A percentile compares a stretch with the other conserved stretches of the same genome.
Conservation (phyloP, 1,140 invertebrate species). For the Pseudoatta argentina region DNA sequence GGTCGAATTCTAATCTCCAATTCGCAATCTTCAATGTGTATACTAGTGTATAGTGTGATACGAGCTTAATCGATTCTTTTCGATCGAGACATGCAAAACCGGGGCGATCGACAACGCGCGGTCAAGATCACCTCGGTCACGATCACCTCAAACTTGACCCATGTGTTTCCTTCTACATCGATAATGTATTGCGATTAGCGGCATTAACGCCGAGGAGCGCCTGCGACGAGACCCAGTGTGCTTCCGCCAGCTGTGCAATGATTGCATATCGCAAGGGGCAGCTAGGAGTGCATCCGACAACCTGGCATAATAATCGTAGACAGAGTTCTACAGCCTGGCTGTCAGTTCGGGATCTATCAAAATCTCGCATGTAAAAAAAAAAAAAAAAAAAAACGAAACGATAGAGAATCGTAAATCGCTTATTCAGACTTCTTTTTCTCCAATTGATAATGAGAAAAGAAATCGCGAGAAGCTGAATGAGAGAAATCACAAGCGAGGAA, state of each 20-base stretch:
- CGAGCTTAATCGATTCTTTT: neutral
- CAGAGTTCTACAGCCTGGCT: neutral
- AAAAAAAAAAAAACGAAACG: neutral
- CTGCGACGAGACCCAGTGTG: neutral
- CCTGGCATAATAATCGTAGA: neutral
- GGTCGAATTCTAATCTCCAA: neutral
- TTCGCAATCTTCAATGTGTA: neutral
- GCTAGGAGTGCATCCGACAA: neutral
- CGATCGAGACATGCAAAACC: neutral
- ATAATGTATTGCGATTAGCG: constrained; percentile 39
- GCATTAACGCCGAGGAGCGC: constrained; percentile 14
- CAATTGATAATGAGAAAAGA: constrained; percentile 18
- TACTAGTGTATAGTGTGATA: neutral
- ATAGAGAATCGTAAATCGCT: constrained; percentile 1
- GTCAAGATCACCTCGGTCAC: constrained; percentile 40
- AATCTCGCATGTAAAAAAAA: neutral
- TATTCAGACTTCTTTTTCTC: neutral
- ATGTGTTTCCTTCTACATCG: neutral
- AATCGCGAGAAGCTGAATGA: neutral
- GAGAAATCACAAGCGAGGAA: neutral
- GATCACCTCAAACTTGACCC: constrained; percentile 31
- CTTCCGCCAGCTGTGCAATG: neutral
- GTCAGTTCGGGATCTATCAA: neutral
- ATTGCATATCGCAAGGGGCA: constrained; percentile 53
- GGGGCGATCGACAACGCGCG: neutral